These are phyloP conservation scores for Trilocha varians DNA, from an alignment of 2,888 invertebrate species.

Conservation along the genomic window DNA sequence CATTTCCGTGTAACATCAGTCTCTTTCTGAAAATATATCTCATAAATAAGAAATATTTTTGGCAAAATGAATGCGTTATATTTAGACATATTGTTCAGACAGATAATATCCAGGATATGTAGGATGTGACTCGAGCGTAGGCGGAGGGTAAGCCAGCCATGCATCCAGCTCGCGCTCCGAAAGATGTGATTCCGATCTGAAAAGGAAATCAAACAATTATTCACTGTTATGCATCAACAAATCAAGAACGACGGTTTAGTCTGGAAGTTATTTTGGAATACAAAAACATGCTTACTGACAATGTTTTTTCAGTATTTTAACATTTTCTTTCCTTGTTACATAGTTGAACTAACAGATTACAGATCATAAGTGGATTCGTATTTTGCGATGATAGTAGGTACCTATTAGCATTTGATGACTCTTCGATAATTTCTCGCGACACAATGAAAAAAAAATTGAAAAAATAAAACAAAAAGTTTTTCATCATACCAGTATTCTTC, in stretches of 20 bases:
- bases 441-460: background rate
- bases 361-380: background rate
- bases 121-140: constrained; percentile 10
- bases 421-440: no score
- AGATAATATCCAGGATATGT: constrained; percentile 8
- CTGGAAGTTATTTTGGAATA: background rate
- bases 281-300: no score
- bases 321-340: background rate
- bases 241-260: background rate
- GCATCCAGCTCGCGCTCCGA: constrained; percentile 4
- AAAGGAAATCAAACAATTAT: background rate
- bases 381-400: background rate
- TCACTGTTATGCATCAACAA: no score
- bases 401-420: background rate
- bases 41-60: no score
- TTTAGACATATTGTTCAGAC: no score
- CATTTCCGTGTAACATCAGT: no score
- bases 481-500: constrained; percentile 3
- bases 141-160: constrained; percentile 8
- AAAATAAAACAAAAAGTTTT: no score
- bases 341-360: background rate
- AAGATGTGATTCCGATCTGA: constrained; percentile 4
- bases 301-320: no score
- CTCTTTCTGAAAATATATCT: no score
- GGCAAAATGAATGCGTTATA: no score